Evolutionary conservation across 2,113 vertebrate genomes (phyloP), one percentile per base, ranked within the genome.

Genomic region (Oryzias melastigma): DNA sequence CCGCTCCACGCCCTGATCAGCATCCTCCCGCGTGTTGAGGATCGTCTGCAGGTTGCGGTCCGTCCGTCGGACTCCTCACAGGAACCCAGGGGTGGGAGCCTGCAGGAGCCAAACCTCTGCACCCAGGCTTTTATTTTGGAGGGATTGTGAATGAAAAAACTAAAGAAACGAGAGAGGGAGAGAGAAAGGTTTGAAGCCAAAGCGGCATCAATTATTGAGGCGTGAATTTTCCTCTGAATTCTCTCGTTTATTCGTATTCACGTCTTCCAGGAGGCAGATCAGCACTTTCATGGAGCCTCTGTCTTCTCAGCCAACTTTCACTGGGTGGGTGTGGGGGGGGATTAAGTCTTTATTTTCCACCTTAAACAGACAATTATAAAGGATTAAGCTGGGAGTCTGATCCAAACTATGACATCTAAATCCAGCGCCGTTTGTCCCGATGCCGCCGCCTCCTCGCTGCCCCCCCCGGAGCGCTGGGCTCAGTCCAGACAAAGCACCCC

Each of bases 401-500:
- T 77, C 71, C 49, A 65, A 68, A 77, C 63, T 69, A 69, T 78
- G 53, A 55, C 18, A 58, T 63, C 52, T 64, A 64, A 76, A 83
- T 75, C 57, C 42, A 73, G 70, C 53, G 64, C 65, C 68, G 74
- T 54, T 58, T 4, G 14, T 68, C 50, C 45, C 65, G 65, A 44
- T 57, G 65, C 46, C 54, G 44, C 53, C 27, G 45, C 43, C 27
- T 51, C 19, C 50, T 19, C 60, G 4, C 52, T 47, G 25, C 45
- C 24, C 54, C 27, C 58, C 56, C 62, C 53, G 22, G 19, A 35
- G 68, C 70, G 46, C 71, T 85, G 78, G 77, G 74, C 13, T 68
- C 68, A 65, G 48, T 82, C 84, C 81, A 80, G 75, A 84, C 82
- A 83, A 85, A 90, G 73, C 54, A 59, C 83, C 82, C 88, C 85